Evolutionary conservation across 1,140 invertebrate genomes (phyloP), one percentile per base, ranked within the genome.

Genomic region (Macrosteles quadrilineatus): DNA sequence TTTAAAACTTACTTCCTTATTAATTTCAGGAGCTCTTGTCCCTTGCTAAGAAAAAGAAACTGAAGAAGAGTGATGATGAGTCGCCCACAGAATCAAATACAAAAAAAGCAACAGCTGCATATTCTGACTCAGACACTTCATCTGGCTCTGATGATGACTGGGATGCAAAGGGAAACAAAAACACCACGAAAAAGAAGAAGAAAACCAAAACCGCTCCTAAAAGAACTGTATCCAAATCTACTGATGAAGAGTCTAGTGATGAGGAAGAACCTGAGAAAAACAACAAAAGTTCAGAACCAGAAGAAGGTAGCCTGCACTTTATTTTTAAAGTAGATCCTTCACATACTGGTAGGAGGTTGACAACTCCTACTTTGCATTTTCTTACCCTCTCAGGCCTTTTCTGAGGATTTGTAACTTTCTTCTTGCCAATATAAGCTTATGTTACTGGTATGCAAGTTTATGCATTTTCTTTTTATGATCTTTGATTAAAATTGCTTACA

Each of bases 1-100:
- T 32, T 85, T 85, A n/a, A n/a, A n/a, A n/a, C n/a, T n/a, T n/a
- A n/a, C n/a, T n/a, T n/a, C n/a, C n/a, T n/a, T n/a, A n/a, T n/a
- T n/a, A n/a, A n/a, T n/a, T n/a, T 4, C 78, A 97, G 94, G 94
- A 96, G 83, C 88, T 96, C 72, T 79, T 96, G 74, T 91, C 91
- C 27, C 80, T 96, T 65, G 90, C 93, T 0, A 95, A 95, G 78
- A 95, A 96, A 79, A 92, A 93, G 76, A 92, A 92, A 86, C 86
- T 77, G 76, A 80, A 76, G 70, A 78, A 77, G 72, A 75, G 70
- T 12, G 81, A 80, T 72, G 84, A 86, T 71, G 85, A 83, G 77
- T 87, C 86, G 69, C 82, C 85, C 70, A 75, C 68, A 29, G 75
- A 73, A 40, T 77, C 47, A 40, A 78, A 73, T 77, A 81, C 67